Evolutionary conservation across 30 jellyfish, hydroid and myxozoan genomes (phyloP), one percentile per base, ranked within the genome.

Genomic region (Aurelia coerulea): DNA sequence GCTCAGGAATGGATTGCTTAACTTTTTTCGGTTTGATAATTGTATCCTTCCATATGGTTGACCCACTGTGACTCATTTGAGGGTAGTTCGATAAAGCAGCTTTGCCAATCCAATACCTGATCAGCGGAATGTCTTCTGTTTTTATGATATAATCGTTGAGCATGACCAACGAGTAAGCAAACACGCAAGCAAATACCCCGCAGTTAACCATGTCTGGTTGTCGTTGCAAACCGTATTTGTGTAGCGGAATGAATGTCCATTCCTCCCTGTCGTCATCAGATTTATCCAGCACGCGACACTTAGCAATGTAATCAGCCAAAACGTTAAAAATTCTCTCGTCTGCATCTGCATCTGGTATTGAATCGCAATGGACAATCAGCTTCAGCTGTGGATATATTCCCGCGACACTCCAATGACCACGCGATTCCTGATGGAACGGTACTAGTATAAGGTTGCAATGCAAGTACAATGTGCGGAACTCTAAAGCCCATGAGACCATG

Each of bases 341-440:
- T 41, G 41, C 39, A 31, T 18, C 35, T 7, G 68, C 67, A 72
- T 51, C 31, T 6, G 68, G 66, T 3, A 51, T 18, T 17, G 83
- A 72, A 50, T 72, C 83, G 31, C 68, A 72, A 46, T 72, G 83
- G 10, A 65, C 75, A 65, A 72, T 67, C 15, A 72, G 68, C 46
- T 51, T 72, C 3, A 11, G 12, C 13, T 39, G 23, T 4, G 83
- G 83, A 51, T 32, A 72, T 11, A 72, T 29, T 6, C 66, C 83
- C 4, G 41, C 62, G 32, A 72, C 42, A 7, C 83, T 72, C 69
- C 83, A 72, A n/a, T 72, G 68, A 16, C 37, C 17, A 3, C 7
- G 68, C 11, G 66, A 37, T 15, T 31, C 62, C 18, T 46, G 83
- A 39, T 34, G 67, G 32, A 11, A 72, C 42, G 83, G 68, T 7